phyloP scores from a whole-genome alignment of 2,113 vertebrate species.

The Tiliqua scincoides region DNA sequence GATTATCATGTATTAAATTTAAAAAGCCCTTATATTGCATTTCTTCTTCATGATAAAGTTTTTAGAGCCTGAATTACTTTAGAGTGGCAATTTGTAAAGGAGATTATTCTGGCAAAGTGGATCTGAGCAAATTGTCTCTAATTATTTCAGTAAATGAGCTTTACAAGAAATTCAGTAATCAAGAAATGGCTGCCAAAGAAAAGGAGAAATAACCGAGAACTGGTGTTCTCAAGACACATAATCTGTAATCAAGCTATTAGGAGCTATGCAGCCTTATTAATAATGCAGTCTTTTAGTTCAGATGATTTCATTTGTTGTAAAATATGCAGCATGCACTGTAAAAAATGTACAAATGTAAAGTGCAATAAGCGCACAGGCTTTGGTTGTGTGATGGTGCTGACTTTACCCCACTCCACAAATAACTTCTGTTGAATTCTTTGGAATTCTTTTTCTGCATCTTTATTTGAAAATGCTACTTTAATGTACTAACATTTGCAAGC shows the following conservation, averaged over 20 bases:
- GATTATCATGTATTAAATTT: constrained; percentile 74
- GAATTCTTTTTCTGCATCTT: constrained; percentile 37
- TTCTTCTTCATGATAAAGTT: constrained; percentile 70
- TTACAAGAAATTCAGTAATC: constrained; percentile 71
- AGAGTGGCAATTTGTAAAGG: constrained; percentile 74
- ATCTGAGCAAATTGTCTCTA: constrained; percentile 76
- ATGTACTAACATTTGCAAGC: constrained; percentile 47
- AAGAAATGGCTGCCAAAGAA: constrained; percentile 60
- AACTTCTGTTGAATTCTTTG: constrained; percentile 43
- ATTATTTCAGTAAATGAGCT: constrained; percentile 76
- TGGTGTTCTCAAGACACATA: constrained; percentile 55
- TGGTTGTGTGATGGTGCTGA: constrained; percentile 28
- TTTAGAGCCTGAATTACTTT: constrained; percentile 67
- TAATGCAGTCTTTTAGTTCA: constrained; percentile 44
- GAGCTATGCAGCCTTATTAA: constrained; percentile 37
- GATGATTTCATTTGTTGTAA: constrained; percentile 45
- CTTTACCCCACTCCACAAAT: constrained; percentile 33
- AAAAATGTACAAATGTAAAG: background rate
- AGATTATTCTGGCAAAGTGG: constrained; percentile 71
- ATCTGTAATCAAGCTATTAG: constrained; percentile 56
- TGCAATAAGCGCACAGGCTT: background rate
- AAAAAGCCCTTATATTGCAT: constrained; percentile 63
- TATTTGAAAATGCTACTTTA: constrained; percentile 58
- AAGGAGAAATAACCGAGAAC: constrained; percentile 41
- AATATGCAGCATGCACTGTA: constrained; percentile 14